Evolutionary conservation across 1,140 invertebrate genomes (phyloP).

Genomic region (Cherax destructor): DNA sequence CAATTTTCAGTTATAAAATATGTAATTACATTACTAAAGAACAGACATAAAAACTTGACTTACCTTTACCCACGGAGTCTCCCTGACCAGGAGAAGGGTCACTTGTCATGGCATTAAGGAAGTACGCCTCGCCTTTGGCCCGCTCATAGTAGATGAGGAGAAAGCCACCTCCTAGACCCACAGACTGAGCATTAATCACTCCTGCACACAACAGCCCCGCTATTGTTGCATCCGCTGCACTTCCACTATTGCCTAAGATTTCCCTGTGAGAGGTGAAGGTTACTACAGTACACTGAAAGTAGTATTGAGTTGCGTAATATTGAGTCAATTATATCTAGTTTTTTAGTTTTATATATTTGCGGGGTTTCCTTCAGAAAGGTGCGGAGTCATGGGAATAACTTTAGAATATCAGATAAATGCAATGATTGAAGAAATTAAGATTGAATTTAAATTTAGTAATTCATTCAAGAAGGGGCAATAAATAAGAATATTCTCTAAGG

Average conservation of each 20-base stretch:
- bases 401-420: no score
- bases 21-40: no score
- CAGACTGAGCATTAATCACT: conserved; percentile 87
- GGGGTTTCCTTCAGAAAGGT: no score
- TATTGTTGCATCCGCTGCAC: conserved; percentile 91
- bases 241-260: conserved; percentile 86
- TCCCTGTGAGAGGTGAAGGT: conserved; percentile 78
- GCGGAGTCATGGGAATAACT: no score
- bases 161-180: conserved; percentile 91
- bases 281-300: not conserved
- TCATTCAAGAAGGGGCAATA: no score
- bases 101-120: conserved; percentile 87
- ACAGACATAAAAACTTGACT: no score
- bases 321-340: no score
- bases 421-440: no score
- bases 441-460: no score
- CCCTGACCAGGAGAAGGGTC: conserved; percentile 84
- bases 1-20: no score
- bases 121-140: conserved; percentile 67
- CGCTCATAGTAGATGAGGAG: conserved; percentile 87
- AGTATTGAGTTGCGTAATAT: not conserved
- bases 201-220: conserved; percentile 90
- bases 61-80: conserved; percentile 78
- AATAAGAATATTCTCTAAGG: no score
- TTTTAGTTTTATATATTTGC: no score